phyloP scores from a whole-genome alignment of 1,140 invertebrate genomes.

The Zaprionus davidi region DNA sequence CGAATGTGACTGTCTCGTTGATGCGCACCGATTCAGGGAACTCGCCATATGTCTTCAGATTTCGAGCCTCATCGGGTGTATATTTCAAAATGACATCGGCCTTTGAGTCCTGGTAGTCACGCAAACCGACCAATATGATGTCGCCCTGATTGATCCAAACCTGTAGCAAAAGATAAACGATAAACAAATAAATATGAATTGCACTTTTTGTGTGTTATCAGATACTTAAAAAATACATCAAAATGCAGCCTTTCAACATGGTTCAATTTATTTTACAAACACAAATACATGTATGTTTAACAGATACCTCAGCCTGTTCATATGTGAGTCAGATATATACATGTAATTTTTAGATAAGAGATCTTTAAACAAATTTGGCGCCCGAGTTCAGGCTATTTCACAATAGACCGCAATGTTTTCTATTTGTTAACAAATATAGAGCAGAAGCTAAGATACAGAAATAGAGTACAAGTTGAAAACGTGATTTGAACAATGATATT shows the following conservation, averaged over 20 bases:
- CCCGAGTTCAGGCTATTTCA: conserved; percentile 62
- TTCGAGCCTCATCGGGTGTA: conserved; percentile 99
- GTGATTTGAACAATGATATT: background rate
- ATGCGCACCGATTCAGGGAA: conserved; percentile 98
- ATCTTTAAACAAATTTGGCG: conserved; percentile 60
- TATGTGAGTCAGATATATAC: conserved; percentile 32
- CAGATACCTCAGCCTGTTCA: background rate
- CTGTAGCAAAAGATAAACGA: conserved; percentile 59
- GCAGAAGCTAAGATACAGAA: background rate
- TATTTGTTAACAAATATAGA: conserved; percentile 10
- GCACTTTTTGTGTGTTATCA: conserved; percentile 2
- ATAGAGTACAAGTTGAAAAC: background rate
- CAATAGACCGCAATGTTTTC: conserved; percentile 57
- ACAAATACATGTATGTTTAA: background rate
- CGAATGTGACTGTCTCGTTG: conserved; percentile 96
- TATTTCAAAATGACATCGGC: conserved; percentile 99
- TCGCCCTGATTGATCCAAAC: conserved; percentile 99
- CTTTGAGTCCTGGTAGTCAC: conserved; percentile 99
- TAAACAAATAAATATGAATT: conserved; percentile 5
- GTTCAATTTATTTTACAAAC: conserved; percentile 19
- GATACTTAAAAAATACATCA: background rate
- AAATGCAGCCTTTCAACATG: background rate
- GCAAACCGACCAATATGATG: conserved; percentile 97
- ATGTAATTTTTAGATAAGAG: conserved; percentile 65
- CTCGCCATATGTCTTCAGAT: conserved; percentile 99